Evolutionary conservation across 2,888 invertebrate species (phyloP), one percentile per base, ranked within the genome.

Genomic region (Cheilosia soror): DNA sequence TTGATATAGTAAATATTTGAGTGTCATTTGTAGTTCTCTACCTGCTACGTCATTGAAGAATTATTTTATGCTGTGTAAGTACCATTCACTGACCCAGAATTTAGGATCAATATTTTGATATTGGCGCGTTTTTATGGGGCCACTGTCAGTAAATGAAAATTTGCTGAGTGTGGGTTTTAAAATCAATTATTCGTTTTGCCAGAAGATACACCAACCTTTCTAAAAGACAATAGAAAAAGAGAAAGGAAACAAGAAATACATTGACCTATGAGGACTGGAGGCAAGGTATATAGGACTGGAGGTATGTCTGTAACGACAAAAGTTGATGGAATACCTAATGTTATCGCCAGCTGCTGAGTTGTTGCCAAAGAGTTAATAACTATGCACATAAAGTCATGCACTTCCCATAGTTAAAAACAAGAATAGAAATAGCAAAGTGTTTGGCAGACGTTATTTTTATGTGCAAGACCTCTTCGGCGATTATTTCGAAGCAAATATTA

Each of bases 1-100:
- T 40, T 71, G 76, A 58, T 27, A 49, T 13, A 37, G 47, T 55
- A 9, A 40, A 25, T 15, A 71, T 65, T 58, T 51, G 37, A 44
- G 7, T 49, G 65, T 15, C 33, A 31, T 40, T 60, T 65, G 37
- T 33, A 60, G n/a, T 25, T 49, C 20, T 6, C 44, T 47, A 37
- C 25, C 25, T 42, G 33, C 42, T 65, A 55, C 63, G 63, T 63
- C 73, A 73, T 49, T 31, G 31, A 68, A 27, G 0, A 20, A 37
- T 25, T 25, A 37, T 40, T 40, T 53, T 6, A 9, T 51, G n/a
- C 6, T 15, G 47, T 15, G 47, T 20, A 44, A 15, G 13, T 5
- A 42, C 5, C 15, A 47, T 47, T 15, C 15, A 5, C 2, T 25
- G 15, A 47, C 7, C 47, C 15, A 15, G 47, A 47, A 47, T 33